phyloP scores from a whole-genome alignment of 2,797 vertebrate genomes.

The Pangasius macronema region DNA sequence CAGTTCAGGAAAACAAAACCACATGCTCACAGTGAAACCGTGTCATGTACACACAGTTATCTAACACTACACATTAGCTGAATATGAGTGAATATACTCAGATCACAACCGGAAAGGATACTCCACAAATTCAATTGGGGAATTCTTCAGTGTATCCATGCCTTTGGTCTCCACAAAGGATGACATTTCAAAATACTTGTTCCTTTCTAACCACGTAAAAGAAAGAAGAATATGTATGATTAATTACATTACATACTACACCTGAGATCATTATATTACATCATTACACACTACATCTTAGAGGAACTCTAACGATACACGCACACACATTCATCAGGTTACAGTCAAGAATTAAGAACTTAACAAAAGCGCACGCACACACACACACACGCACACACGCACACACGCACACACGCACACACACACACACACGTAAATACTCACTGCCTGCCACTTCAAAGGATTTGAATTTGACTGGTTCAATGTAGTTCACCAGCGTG shows the following conservation, averaged over 20 bases:
- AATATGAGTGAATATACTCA: background rate
- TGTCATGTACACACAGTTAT: background rate
- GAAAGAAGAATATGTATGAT: background rate
- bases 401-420: background rate
- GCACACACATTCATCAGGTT: background rate
- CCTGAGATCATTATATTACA: background rate
- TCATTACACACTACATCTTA: background rate
- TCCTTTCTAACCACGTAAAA: slow-evolving; percentile 73
- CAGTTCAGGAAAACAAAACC: slow-evolving; percentile 61
- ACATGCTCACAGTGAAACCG: background rate
- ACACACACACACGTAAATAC: slow-evolving; percentile 58
- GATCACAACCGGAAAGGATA: slow-evolving; percentile 74
- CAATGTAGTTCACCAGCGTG: slow-evolving; percentile 87
- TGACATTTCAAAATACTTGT: slow-evolving; percentile 89
- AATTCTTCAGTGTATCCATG: slow-evolving; percentile 85
- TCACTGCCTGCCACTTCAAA: slow-evolving; percentile 84
- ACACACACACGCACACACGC: background rate
- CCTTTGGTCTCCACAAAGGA: slow-evolving; percentile 93
- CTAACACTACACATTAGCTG: background rate
- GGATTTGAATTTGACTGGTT: slow-evolving; percentile 91
- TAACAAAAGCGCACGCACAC: background rate
- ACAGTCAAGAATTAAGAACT: background rate
- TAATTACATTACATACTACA: background rate
- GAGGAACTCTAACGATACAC: background rate
- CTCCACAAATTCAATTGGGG: slow-evolving; percentile 89